phyloP scores from a whole-genome alignment of 2,113 vertebrate genomes.

The Hiodon tergisus region DNA sequence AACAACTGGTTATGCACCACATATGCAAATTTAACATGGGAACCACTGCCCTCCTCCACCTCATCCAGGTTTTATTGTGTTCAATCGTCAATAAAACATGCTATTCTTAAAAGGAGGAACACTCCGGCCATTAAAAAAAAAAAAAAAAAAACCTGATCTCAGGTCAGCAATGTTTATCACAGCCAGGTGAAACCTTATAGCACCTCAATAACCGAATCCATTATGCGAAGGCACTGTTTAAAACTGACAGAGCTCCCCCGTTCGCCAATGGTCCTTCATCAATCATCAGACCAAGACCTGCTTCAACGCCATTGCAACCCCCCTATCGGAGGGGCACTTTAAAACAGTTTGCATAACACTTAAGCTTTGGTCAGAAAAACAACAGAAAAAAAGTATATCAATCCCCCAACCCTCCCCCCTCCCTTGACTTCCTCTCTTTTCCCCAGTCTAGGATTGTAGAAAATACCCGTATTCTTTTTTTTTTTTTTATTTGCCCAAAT shows the following conservation, averaged over 20 bases:
- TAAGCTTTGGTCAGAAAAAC: conserved; percentile 52
- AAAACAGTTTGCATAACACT: conserved; percentile 61
- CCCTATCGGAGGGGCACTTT: conserved; percentile 43
- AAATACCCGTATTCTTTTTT: conserved; percentile 58
- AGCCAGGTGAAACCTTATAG: not conserved
- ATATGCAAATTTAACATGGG: not conserved
- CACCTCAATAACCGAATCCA: not conserved
- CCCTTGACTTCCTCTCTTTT: conserved; percentile 43
- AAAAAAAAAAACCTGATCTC: not conserved
- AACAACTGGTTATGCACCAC: not conserved
- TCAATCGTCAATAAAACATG: no score
- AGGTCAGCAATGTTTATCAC: not conserved
- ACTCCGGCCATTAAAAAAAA: not conserved
- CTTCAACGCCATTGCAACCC: conserved; percentile 41
- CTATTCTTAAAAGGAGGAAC: not conserved
- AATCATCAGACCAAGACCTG: conserved; percentile 47
- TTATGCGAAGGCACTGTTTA: conserved; percentile 4
- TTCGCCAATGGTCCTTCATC: conserved; percentile 44
- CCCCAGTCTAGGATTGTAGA: conserved; percentile 64
- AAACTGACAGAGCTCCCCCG: not conserved
- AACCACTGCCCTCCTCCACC: not conserved
- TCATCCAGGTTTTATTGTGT: not conserved
- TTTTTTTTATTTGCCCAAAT: conserved; percentile 23
- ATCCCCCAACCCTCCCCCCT: conserved; percentile 37
- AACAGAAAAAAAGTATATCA: conserved; percentile 3